Base-by-base conservation (phyloP, 2,797 vertebrate species). In the Periophthalmus magnuspinnatus region DNA sequence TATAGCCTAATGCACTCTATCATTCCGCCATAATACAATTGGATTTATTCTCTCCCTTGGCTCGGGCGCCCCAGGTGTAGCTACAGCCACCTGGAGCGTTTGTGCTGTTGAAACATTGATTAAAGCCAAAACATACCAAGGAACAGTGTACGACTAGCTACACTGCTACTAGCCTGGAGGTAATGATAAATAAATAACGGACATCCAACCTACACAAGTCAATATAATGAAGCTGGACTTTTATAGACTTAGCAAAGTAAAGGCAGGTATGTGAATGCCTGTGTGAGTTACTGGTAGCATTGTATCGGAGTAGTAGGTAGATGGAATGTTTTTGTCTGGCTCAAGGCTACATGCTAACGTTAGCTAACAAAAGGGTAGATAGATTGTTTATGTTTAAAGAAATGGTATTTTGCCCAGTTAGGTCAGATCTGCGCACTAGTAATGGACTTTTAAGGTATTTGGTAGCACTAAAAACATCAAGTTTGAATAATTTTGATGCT, bases 41-140 rank as follows among this genome's bases (percentile, higher is more conserved):
- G 38, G 9, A 41, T 64, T 48, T 48, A 6, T 48, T 47, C 21
- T 64, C 71, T 33, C n/a, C 66, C 55, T 67, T 64, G 38, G 34
- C 41, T 36, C 61, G 13, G 45, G 2, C 45, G 13, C 45, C 32
- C 0, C 0, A 5, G 54, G 32, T 67, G 13, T 47, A 24, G 62
- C 22, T 0, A 59, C 28, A n/a, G 70, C 19, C 50, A 58, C 14
- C 62, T 57, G 34, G 22, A 63, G 64, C 57, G 16, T 45, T 65
- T 19, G 41, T 38, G 32, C 56, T 24, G 24, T 36, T 69, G 47
- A 78, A 72, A 67, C 41, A 70, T 16, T 69, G 68, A 74, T 65
- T 68, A 48, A 56, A 52, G 61, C 41, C 22, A 69, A 59, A 50
- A 13, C 34, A 62, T 3, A 24, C 22, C 54, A 68, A 68, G 41